Conservation (phyloP, 2,888 invertebrate species). For the Himalopsyche kuldschensis region DNA sequence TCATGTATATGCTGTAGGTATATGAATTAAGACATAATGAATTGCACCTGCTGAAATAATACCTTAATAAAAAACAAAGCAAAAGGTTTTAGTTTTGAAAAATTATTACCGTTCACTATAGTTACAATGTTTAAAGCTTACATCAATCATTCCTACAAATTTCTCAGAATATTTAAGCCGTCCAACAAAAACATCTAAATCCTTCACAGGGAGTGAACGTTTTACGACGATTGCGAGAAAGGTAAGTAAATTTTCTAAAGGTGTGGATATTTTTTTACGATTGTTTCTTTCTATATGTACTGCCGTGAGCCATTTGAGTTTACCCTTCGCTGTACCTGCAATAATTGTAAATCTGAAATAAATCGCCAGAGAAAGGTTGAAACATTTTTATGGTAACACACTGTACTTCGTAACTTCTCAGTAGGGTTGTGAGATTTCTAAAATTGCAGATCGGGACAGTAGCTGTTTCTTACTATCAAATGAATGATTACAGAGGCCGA, state of each 20-base stretch:
- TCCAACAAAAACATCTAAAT: not conserved
- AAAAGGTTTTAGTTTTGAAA: not conserved
- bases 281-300: not conserved
- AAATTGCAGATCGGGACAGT: too few species aligned
- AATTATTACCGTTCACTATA: not conserved
- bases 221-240: not conserved
- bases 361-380: not conserved
- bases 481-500: too few species aligned
- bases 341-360: constrained; percentile 12
- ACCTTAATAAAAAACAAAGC: too few species aligned
- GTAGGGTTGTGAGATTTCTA: too few species aligned
- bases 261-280: not conserved
- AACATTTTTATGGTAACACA: not conserved
- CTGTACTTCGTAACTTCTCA: not conserved
- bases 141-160: not conserved
- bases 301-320: not conserved
- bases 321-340: not conserved
- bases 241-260: not conserved
- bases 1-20: too few species aligned
- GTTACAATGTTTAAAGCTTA: not conserved
- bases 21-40: too few species aligned
- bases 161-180: not conserved
- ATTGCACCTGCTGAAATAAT: too few species aligned
- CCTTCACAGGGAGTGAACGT: not conserved
- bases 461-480: too few species aligned